Evolutionary conservation across 1,140 invertebrate species (phyloP).

Genomic region (Megathymus violae): DNA sequence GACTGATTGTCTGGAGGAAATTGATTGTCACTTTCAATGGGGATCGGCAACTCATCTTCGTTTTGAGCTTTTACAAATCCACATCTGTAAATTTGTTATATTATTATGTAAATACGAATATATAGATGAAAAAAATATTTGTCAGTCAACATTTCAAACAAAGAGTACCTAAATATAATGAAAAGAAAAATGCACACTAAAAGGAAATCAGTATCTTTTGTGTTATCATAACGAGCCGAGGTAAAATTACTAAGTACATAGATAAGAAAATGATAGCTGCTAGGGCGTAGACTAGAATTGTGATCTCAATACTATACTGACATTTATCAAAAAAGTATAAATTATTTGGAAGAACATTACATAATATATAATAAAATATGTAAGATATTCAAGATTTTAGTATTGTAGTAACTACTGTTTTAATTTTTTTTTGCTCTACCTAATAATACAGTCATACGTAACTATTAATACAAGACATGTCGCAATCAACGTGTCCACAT

Average conservation of each 20-base stretch:
- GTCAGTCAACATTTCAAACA: slow-evolving; percentile 55
- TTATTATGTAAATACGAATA: no score
- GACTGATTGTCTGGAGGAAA: slow-evolving; percentile 63
- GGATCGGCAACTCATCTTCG: slow-evolving; percentile 62
- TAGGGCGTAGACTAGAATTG: slow-evolving; percentile 58
- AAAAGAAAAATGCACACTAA: slow-evolving; percentile 4
- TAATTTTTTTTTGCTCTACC: no score
- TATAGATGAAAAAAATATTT: no score
- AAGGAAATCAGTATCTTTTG: slow-evolving; percentile 54
- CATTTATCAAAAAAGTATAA: slow-evolving; percentile 18
- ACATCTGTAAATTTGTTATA: slow-evolving; percentile 60
- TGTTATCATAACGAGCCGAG: slow-evolving; percentile 74
- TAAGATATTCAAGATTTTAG: no score
- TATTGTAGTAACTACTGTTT: no score
- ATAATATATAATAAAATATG: slow-evolving; percentile 8
- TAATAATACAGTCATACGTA: no score
- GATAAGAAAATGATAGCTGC: slow-evolving; percentile 76
- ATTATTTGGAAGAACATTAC: slow-evolving; percentile 13
- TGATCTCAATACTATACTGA: slow-evolving; percentile 19
- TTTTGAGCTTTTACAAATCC: slow-evolving; percentile 51
- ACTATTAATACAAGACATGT: no score
- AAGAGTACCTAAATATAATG: background rate
- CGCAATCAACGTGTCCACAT: background rate
- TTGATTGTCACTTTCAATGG: slow-evolving; percentile 66
- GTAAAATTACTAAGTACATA: slow-evolving; percentile 70